phyloP scores from a whole-genome alignment of 1,140 invertebrate genomes.

The Calycopis cecrops region DNA sequence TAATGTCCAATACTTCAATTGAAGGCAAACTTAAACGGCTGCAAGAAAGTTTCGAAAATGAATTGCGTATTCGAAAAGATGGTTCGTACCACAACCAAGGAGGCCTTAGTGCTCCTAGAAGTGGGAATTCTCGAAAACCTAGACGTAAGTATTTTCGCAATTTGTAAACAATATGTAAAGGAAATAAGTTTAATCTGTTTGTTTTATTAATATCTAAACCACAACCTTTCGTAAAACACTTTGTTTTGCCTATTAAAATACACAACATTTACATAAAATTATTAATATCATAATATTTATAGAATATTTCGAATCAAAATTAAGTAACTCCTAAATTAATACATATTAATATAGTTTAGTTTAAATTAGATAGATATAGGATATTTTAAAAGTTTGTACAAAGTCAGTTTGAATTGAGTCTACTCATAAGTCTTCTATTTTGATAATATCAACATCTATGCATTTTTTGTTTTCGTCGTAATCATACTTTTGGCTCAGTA shows the following conservation, averaged over 20 bases:
- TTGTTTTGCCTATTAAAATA: constrained; percentile 2
- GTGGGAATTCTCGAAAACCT: constrained; percentile 47
- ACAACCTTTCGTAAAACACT: constrained; percentile 1
- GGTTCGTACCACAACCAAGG: constrained; percentile 59
- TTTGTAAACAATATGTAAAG: background rate
- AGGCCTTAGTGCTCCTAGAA: constrained; percentile 47
- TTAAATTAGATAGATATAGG: too few species aligned
- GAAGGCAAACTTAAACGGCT: constrained; percentile 62
- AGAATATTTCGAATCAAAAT: too few species aligned
- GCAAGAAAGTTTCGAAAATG: constrained; percentile 64
- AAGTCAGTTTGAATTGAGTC: too few species aligned
- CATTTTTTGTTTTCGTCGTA: too few species aligned
- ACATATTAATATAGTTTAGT: too few species aligned
- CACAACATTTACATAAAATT: background rate
- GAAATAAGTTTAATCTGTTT: too few species aligned
- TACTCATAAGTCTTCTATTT: too few species aligned
- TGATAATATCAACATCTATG: too few species aligned
- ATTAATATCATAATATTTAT: too few species aligned
- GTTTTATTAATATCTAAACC: background rate
- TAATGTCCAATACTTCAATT: constrained; percentile 67
- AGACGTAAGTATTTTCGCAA: constrained; percentile 61
- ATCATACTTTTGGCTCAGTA: too few species aligned
- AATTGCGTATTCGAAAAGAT: constrained; percentile 63
- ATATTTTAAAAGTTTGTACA: too few species aligned
- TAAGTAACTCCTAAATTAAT: too few species aligned